Base-by-base conservation (phyloP, 2,113 vertebrate genomes). In the Felis catus region DNA sequence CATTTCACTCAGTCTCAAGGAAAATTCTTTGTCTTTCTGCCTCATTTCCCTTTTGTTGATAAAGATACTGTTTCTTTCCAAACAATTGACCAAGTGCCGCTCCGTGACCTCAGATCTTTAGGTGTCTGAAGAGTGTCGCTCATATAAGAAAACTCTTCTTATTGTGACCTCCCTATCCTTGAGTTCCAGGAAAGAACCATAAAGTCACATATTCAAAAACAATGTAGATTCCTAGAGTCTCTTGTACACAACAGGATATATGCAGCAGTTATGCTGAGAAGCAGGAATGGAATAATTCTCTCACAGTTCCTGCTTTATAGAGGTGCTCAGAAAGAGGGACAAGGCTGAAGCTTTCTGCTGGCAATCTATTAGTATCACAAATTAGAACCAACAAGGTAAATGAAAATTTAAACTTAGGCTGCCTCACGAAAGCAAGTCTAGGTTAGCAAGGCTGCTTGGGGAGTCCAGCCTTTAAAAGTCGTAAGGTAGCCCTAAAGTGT, bases 401-500 rank as follows among this genome's bases (percentile, higher is more conserved):
- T 53, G 19, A 74, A 8, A 97, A 83, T 94, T 80, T 93, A 92
- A 94, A 94, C 4, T 41, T 83, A 87, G 48, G 11, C 19, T 68
- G 16, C 9, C 76, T 89, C 45, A n/a, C 25, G 65, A 97, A 98
- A 97, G 80, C 18, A 97, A 92, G 89, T 92, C 79, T 86, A 51
- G 70, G 91, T 97, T 95, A 97, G 73, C 48, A 92, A 92, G 88
- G 3, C 21, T 97, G 94, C 94, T 82, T 94, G 65, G 13, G 48
- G 55, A 98, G 45, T n/a, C 51, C 51, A 97, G 31, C 91, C 87
- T 96, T 97, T 97, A 96, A 97, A 53, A 55, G 25, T 95, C 61
- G 95, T 31, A 14, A 89, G n/a, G 88, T 15, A 63, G 76, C 21
- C 96, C 82, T 23, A 97, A 96, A 97, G 91, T 31, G 13, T 36